These are phyloP conservation scores for Tachysurus vachellii DNA, from an alignment of 2,113 vertebrate genomes.

Conservation along the genomic window DNA sequence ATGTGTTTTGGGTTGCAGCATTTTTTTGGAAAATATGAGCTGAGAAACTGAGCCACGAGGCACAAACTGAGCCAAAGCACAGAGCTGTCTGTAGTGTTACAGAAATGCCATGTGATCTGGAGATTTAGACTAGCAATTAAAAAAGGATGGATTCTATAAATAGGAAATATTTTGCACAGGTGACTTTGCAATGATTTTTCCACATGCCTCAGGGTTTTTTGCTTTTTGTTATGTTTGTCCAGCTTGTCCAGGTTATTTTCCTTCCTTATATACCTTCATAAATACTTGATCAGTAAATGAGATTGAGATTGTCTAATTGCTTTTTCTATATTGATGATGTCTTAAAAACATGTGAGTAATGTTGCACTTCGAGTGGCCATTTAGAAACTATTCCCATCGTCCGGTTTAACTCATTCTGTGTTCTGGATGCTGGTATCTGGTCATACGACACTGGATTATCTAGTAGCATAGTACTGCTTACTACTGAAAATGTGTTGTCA, in stretches of 20 bases:
- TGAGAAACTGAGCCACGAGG: constrained; percentile 3
- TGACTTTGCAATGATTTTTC: neutral
- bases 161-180: neutral
- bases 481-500: neutral
- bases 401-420: neutral
- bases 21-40: neutral
- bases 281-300: neutral
- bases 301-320: neutral
- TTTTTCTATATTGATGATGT: neutral
- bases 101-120: neutral
- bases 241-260: neutral
- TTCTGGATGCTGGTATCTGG: neutral
- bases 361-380: neutral
- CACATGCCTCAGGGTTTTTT: neutral
- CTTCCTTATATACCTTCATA: neutral
- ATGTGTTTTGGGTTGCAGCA: constrained; percentile 7
- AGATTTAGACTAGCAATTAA: too few relatives aligned
- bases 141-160: neutral
- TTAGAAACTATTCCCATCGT: neutral
- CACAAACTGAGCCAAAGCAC: neutral
- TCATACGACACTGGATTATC: neutral
- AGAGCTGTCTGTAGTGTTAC: constrained; percentile 5
- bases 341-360: neutral
- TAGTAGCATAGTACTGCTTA: neutral
- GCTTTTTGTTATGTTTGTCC: neutral